A percentile compares a stretch with the other conserved stretches of the same genome.
phyloP scores from a whole-genome alignment of 2,797 vertebrate species.

The Rhynchonycteris naso region DNA sequence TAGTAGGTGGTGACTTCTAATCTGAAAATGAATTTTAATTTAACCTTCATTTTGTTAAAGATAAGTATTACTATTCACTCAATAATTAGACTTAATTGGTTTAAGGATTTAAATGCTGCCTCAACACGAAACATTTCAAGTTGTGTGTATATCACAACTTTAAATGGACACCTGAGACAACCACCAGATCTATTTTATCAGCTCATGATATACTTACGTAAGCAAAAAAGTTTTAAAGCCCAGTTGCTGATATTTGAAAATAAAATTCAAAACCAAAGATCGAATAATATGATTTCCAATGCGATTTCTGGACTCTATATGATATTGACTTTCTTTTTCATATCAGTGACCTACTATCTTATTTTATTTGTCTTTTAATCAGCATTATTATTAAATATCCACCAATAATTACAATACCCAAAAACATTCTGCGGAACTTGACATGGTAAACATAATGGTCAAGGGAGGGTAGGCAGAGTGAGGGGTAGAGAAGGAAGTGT shows the following conservation, averaged over 20 bases:
- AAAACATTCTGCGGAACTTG: background rate
- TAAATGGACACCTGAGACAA: constrained; percentile 56
- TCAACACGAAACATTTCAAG: constrained; percentile 80
- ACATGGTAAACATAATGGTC: rapidly evolving
- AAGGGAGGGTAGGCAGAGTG: background rate
- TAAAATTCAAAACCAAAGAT: constrained; percentile 37
- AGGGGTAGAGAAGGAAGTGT: background rate
- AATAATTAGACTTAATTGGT: constrained; percentile 84
- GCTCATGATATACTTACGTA: constrained; percentile 8
- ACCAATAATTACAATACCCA: background rate
- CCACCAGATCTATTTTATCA: constrained; percentile 54
- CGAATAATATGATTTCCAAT: background rate
- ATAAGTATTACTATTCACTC: constrained; percentile 82
- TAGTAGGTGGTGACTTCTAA: constrained; percentile 83
- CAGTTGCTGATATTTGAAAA: constrained; percentile 37
- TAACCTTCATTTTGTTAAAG: constrained; percentile 75
- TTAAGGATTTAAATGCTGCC: constrained; percentile 77
- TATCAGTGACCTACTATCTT: background rate
- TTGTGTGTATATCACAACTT: constrained; percentile 51
- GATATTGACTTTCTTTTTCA: background rate
- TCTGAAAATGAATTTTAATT: constrained; percentile 81
- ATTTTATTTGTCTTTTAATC: constrained; percentile 14
- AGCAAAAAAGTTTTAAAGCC: constrained; percentile 50
- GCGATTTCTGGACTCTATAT: background rate
- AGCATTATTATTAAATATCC: background rate